Conservation (phyloP, 1,140 invertebrate species). For the Zaprionus lachaisei region DNA sequence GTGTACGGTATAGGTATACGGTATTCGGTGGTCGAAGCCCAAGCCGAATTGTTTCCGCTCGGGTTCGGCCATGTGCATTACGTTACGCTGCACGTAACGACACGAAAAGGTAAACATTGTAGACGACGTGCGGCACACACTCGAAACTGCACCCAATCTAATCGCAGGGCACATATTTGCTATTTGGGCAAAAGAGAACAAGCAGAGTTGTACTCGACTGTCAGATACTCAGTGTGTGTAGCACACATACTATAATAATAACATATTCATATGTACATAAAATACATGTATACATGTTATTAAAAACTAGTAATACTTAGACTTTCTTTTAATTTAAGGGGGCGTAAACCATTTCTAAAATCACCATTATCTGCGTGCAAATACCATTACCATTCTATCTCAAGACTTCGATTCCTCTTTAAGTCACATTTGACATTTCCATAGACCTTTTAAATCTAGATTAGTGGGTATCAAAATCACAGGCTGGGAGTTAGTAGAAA, state of each 20-base stretch:
- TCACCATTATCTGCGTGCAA: too few species aligned
- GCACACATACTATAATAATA: too few species aligned
- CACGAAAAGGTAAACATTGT: slow-evolving; percentile 63
- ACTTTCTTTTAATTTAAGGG: too few species aligned
- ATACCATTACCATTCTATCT: too few species aligned
- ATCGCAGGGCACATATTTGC: slow-evolving; percentile 45
- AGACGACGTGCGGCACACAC: slow-evolving; percentile 21
- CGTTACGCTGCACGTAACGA: slow-evolving; percentile 58
- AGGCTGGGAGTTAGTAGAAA: not conserved
- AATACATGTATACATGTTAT: too few species aligned
- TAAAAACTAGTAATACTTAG: too few species aligned
- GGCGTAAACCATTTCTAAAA: too few species aligned
- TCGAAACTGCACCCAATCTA: slow-evolving; percentile 55
- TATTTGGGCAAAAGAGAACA: slow-evolving; percentile 21
- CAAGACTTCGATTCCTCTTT: not conserved
- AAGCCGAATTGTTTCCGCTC: not conserved
- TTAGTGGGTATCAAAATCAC: slow-evolving; percentile 2
- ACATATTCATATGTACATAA: too few species aligned
- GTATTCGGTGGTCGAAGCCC: not conserved
- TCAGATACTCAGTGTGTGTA: not conserved
- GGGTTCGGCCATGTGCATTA: slow-evolving; percentile 58
- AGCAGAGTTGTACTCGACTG: not conserved
- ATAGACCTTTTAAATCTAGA: not conserved
- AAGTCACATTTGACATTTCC: too few species aligned
- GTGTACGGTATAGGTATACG: slow-evolving; percentile 1